A percentile compares a stretch with the other conserved stretches of the same genome.
Conservation (phyloP, 37 sponge, comb jelly and placozoan genomes). For the Theonella swinhoei region DNA sequence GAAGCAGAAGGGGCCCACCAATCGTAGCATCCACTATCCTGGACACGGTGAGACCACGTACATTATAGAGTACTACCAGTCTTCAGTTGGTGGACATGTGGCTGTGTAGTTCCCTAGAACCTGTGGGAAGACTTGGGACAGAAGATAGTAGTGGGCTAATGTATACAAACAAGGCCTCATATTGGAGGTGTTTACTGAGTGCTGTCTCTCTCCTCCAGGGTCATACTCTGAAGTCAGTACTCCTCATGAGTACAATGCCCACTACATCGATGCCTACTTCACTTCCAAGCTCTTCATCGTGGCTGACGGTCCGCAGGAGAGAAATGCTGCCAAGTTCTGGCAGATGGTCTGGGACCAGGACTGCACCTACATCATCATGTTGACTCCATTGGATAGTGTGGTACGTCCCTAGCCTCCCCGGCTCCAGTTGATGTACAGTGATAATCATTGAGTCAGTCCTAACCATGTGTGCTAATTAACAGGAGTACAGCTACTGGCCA, state of each 20-base stretch:
- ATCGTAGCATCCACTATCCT: not conserved
- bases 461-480: too few species aligned
- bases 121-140: too few species aligned
- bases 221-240: not conserved
- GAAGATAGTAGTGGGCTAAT: too few species aligned
- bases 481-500: constrained; percentile 42
- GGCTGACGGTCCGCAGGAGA: constrained; percentile 35
- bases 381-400: constrained; percentile 39
- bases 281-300: constrained; percentile 17
- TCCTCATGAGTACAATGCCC: constrained; percentile 20
- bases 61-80: too few species aligned
- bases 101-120: too few species aligned
- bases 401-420: not conserved
- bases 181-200: too few species aligned
- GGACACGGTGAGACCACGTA: not conserved
- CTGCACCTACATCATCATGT: constrained; percentile 36
- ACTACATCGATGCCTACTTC: constrained; percentile 43
- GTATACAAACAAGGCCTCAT: too few species aligned
- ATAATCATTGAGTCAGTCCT: not conserved
- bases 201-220: not conserved
- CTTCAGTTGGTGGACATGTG: too few species aligned
- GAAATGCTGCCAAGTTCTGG: constrained; percentile 37
- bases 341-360: constrained; percentile 55
- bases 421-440: not conserved
- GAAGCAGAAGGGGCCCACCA: constrained; percentile 14